Evolutionary conservation across 2,113 vertebrate species (phyloP), one percentile per base, ranked within the genome.

Genomic region (Tiliqua scincoides): DNA sequence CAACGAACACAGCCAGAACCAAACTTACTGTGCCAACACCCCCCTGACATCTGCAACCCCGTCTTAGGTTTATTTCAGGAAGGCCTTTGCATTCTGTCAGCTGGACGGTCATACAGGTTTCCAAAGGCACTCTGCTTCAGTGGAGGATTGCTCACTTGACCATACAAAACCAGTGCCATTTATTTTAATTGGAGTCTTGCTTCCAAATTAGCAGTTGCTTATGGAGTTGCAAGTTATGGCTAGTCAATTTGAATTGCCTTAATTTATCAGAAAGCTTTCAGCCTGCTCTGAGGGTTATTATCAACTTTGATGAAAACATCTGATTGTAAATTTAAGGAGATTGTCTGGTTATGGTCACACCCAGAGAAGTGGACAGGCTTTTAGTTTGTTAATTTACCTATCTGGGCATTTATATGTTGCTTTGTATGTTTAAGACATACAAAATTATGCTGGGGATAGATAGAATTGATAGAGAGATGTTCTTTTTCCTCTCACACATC

Each of bases 41-140:
- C 70, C n/a, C 67, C 32, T 37, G 67, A 67, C 68, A 82, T 30
- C 52, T 82, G 80, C 21, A 72, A 52, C 32, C 48, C 35, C 25
- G 12, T 72, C 68, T 59, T 54, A n/a, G 27, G 70, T 83, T 71
- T 83, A 72, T 73, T 83, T 83, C 82, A 62, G 63, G 68, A 83
- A 73, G 67, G 48, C 67, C 25, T 37, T 71, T 25, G n/a, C 52
- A 67, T 83, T 72, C 14, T 40, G 52, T 61, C 68, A 59, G 15
- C 68, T 11, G 54, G 54, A 30, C 68, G n/a, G 23, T 30, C 23
- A 40, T 20, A 6, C 82, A n/a, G 18, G 14, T 73, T 61, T 43
- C 70, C 30, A 72, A 54, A 61, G 35, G 32, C 54, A 40, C 8
- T 10, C 1, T 20, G 21, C 54, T 37, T 61, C 68, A 3, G 23